Evolutionary conservation across 2,888 invertebrate genomes (phyloP).

Genomic region (Proisotoma minuta): DNA sequence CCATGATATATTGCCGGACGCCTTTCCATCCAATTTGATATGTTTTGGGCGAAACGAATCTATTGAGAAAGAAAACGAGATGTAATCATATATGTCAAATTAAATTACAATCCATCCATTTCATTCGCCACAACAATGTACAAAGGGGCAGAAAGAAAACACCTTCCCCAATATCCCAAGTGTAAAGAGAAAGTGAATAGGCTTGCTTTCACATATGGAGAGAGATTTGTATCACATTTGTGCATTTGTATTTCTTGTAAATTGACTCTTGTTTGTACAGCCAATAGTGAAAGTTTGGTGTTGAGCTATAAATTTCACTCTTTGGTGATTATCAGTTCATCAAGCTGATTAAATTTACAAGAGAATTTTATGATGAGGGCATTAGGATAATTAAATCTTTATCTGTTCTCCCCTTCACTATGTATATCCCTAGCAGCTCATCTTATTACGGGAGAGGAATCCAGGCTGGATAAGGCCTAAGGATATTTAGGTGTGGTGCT

Average conservation of each 20-base stretch:
- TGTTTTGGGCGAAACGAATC: constrained; percentile 78
- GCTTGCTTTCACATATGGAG: too few species aligned
- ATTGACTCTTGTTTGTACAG: too few species aligned
- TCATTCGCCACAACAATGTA: too few species aligned
- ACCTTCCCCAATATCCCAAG: too few species aligned
- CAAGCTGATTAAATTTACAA: constrained; percentile 23
- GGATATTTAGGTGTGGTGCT: too few species aligned
- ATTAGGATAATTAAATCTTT: constrained; percentile 36
- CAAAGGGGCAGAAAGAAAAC: too few species aligned
- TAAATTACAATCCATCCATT: constrained; percentile 33
- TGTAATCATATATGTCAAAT: constrained; percentile 37
- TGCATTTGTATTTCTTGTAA: too few species aligned
- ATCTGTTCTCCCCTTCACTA: not conserved
- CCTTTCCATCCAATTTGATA: constrained; percentile 80
- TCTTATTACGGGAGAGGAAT: too few species aligned
- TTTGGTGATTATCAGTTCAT: constrained; percentile 18
- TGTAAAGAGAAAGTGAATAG: too few species aligned
- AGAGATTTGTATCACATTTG: too few species aligned
- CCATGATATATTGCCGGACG: constrained; percentile 97
- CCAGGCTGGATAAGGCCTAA: too few species aligned
- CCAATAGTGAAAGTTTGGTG: not conserved
- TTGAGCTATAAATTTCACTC: not conserved
- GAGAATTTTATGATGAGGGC: constrained; percentile 15
- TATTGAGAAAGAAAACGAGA: constrained; percentile 47
- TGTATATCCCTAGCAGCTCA: too few species aligned